phyloP scores from a whole-genome alignment of 2,797 vertebrate species.

The Amphiprion clarkii region DNA sequence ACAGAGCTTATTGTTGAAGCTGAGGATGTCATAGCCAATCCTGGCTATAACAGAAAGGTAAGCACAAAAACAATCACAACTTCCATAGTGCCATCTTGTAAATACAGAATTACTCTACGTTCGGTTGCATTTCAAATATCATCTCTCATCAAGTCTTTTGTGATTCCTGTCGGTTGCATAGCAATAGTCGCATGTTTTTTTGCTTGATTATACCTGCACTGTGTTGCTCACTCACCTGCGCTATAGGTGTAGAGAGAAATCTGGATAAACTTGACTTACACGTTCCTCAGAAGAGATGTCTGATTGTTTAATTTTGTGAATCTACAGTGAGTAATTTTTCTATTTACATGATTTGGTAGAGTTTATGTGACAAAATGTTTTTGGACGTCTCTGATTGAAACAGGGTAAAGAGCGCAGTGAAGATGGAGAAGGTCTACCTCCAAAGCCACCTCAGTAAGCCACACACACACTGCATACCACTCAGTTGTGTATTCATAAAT shows the following conservation, averaged over 20 bases:
- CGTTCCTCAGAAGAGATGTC: not conserved
- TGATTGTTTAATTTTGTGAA: not conserved
- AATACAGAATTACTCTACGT: too few species aligned
- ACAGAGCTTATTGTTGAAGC: conserved; percentile 91
- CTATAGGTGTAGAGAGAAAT: not conserved
- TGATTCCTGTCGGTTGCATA: too few species aligned
- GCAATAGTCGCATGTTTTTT: too few species aligned
- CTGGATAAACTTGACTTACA: not conserved
- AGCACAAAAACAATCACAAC: conserved; percentile 2
- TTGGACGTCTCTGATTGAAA: not conserved
- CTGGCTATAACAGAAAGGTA: conserved; percentile 84
- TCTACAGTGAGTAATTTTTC: not conserved
- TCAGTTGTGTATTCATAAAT: not conserved
- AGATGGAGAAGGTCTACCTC: not conserved
- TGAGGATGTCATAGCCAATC: conserved; percentile 84
- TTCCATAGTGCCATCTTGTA: not conserved
- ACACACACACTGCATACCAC: not conserved
- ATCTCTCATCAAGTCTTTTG: too few species aligned
- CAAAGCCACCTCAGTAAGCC: conserved; percentile 53
- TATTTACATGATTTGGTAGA: too few species aligned
- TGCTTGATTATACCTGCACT: too few species aligned
- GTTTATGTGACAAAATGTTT: not conserved
- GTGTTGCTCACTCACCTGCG: too few species aligned
- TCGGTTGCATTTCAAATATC: too few species aligned
- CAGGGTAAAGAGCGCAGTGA: not conserved